phyloP scores from a whole-genome alignment of 2,113 vertebrate genomes.

The Nymphicus hollandicus region DNA sequence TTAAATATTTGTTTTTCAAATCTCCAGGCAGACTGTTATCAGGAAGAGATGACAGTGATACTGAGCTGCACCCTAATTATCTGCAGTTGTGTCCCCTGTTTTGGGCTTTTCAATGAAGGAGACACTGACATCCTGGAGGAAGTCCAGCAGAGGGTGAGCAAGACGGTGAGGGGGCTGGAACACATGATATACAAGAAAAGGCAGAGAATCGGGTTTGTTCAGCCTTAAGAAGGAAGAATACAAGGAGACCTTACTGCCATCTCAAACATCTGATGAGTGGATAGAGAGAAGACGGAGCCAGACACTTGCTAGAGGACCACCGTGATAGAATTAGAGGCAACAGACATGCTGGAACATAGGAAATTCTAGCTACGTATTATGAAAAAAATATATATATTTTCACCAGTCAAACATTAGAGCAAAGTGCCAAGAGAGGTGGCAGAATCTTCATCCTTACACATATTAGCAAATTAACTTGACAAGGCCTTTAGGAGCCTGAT shows the following conservation, averaged over 20 bases:
- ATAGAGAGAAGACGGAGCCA: neutral
- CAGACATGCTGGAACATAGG: neutral
- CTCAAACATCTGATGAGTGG: neutral
- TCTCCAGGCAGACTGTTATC: neutral
- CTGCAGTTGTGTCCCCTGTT: neutral
- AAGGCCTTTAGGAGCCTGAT: neutral
- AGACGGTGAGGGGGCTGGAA: neutral
- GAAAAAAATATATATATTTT: neutral
- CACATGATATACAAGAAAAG: neutral
- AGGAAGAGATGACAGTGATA: neutral
- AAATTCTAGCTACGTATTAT: neutral
- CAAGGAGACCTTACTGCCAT: neutral
- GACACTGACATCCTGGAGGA: neutral
- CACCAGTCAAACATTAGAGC: neutral
- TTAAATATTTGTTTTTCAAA: neutral
- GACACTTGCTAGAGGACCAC: neutral
- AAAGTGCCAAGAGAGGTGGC: neutral
- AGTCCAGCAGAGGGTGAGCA: neutral
- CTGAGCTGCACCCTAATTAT: neutral
- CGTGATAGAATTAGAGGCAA: neutral
- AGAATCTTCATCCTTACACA: neutral
- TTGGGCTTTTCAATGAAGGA: neutral
- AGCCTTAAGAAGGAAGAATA: neutral
- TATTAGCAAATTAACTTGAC: neutral
- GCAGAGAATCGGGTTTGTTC: neutral